Percentiles rank a stretch among this genome's conserved stretches.
phyloP scores from a whole-genome alignment of 2,113 vertebrate species.

The Megalops atlanticus region DNA sequence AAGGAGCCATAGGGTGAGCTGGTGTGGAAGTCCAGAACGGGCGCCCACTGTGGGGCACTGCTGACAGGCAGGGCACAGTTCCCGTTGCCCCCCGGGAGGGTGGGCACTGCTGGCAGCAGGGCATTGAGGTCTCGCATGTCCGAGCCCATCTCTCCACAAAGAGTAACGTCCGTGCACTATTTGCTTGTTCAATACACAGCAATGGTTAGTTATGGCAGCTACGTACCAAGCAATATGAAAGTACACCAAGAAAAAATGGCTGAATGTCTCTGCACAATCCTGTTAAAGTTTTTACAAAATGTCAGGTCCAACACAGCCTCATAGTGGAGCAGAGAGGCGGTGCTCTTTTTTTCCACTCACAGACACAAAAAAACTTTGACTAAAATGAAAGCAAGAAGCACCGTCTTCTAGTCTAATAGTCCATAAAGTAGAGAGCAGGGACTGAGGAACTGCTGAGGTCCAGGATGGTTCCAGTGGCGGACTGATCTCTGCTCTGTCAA shows the following conservation, averaged over 20 bases:
- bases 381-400: not conserved
- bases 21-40: constrained; percentile 90
- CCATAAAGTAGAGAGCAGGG: not conserved
- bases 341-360: constrained; percentile 16
- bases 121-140: constrained; percentile 92
- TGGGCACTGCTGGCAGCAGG: constrained; percentile 81
- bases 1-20: constrained; percentile 86
- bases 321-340: constrained; percentile 33
- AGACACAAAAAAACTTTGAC: not conserved
- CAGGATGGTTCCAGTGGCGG: not conserved
- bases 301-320: constrained; percentile 55
- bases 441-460: not conserved
- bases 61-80: constrained; percentile 84
- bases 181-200: not conserved
- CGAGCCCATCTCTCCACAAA: constrained; percentile 78
- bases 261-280: not conserved
- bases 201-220: not conserved
- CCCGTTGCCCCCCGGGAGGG: constrained; percentile 73
- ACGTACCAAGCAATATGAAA: constrained; percentile 12
- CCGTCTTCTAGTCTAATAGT: not conserved
- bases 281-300: constrained; percentile 10
- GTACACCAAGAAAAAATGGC: no score
- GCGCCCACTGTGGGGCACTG: constrained; percentile 88
- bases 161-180: not conserved
- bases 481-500: not conserved